A percentile compares a stretch with the other conserved stretches of the same genome.
phyloP scores from a whole-genome alignment of 2,797 vertebrate species.

The Octomys mimax region DNA sequence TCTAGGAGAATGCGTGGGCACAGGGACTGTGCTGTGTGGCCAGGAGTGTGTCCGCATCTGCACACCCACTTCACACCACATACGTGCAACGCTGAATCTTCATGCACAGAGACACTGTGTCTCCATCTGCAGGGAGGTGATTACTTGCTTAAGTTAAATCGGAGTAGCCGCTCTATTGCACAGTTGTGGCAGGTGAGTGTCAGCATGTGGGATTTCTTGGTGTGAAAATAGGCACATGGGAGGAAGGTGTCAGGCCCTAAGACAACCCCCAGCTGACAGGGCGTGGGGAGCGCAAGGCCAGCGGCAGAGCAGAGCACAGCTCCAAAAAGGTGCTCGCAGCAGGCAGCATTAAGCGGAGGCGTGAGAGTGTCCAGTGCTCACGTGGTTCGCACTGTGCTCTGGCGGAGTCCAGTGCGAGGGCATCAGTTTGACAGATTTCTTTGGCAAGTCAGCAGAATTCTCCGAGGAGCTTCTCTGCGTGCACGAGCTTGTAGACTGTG shows the following conservation, averaged over 20 bases:
- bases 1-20: not conserved
- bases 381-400: not conserved
- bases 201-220: conserved; percentile 31
- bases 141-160: conserved; percentile 44
- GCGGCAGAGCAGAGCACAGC: not conserved
- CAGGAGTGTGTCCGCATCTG: too few relatives aligned
- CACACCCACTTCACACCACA: not conserved
- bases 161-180: not conserved
- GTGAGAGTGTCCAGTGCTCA: not conserved
- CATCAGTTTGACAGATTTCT: conserved; percentile 42
- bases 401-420: not conserved
- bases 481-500: not conserved
- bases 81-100: not conserved
- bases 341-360: not conserved
- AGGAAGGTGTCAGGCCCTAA: not conserved
- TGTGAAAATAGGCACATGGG: not conserved
- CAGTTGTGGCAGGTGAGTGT: conserved; percentile 9
- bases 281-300: not conserved
- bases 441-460: not conserved
- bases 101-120: not conserved
- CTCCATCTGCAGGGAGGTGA: not conserved
- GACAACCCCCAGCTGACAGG: not conserved
- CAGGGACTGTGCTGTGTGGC: fast-evolving
- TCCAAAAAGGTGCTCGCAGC: not conserved
- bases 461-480: not conserved